These are phyloP conservation scores for Hippocampus abdominalis DNA, from an alignment of 2,113 vertebrate genomes.

Conservation along the genomic window DNA sequence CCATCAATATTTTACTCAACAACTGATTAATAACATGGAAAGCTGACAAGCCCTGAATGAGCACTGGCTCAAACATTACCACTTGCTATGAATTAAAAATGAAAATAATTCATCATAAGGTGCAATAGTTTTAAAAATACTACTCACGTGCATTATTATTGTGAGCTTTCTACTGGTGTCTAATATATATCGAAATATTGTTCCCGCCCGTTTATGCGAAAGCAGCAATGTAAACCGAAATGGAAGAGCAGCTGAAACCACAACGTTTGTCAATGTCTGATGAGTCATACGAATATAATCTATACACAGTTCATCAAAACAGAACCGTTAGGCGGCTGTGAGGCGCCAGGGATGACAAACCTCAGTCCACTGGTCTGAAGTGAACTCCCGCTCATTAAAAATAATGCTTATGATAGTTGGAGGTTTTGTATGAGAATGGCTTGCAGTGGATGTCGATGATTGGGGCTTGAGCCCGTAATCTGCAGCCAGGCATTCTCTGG, in stretches of 20 bases:
- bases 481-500: slow-evolving; percentile 38
- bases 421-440: slow-evolving; percentile 48
- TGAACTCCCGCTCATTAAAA: slow-evolving; percentile 22
- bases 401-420: slow-evolving; percentile 28
- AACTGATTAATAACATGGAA: not conserved
- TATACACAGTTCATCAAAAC: slow-evolving; percentile 54
- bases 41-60: not conserved
- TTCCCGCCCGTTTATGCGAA: not conserved
- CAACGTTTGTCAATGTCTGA: slow-evolving; percentile 29
- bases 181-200: not conserved
- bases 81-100: not conserved
- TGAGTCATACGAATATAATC: slow-evolving; percentile 18
- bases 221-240: not conserved
- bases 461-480: slow-evolving; percentile 45
- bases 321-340: slow-evolving; percentile 45
- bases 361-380: slow-evolving; percentile 35
- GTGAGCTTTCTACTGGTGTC: not conserved
- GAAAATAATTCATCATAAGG: not conserved
- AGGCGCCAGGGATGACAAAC: slow-evolving; percentile 59
- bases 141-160: not conserved
- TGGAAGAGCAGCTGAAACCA: slow-evolving; percentile 13
- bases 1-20: not conserved
- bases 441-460: slow-evolving; percentile 26
- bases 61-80: not conserved
- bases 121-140: not conserved